These are phyloP conservation scores for Oreochromis niloticus DNA, from an alignment of 2,113 vertebrate genomes.

Conservation along the genomic window DNA sequence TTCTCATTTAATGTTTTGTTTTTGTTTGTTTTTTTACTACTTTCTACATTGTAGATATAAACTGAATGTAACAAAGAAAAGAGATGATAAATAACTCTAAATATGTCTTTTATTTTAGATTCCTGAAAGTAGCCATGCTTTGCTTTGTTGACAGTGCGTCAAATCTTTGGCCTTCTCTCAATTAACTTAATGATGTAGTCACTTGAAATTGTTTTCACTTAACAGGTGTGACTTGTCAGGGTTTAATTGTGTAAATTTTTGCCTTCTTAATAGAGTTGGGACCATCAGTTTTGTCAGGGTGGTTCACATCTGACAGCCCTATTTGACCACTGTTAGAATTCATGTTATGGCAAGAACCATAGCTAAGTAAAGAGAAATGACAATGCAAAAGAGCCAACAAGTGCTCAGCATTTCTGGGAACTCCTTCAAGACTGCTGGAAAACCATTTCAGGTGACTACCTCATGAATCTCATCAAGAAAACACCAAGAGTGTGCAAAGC, in stretches of 20 bases:
- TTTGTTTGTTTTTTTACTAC: too few species aligned
- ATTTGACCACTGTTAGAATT: neutral
- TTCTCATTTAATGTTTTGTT: too few species aligned
- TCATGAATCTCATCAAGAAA: neutral
- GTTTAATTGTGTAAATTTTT: neutral
- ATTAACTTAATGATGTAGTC: neutral
- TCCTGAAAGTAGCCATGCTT: neutral
- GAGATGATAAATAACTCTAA: too few species aligned
- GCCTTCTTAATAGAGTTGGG: neutral
- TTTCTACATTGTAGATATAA: too few species aligned
- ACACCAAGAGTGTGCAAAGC: neutral
- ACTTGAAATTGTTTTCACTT: neutral
- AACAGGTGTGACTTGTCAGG: neutral
- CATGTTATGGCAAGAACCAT: neutral
- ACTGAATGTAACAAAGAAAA: too few species aligned
- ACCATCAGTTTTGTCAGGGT: neutral
- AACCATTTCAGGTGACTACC: neutral
- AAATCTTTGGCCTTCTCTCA: neutral
- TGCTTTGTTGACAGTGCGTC: neutral
- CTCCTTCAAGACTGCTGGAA: neutral
- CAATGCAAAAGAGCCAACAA: neutral
- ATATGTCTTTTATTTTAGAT: too few species aligned
- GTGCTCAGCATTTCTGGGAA: neutral
- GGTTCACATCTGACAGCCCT: neutral
- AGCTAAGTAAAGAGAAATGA: neutral